Percentiles rank a stretch among this genome's conserved stretches.
Evolutionary conservation across 2,113 vertebrate species (phyloP).

Genomic region (Galemys pyrenaicus): DNA sequence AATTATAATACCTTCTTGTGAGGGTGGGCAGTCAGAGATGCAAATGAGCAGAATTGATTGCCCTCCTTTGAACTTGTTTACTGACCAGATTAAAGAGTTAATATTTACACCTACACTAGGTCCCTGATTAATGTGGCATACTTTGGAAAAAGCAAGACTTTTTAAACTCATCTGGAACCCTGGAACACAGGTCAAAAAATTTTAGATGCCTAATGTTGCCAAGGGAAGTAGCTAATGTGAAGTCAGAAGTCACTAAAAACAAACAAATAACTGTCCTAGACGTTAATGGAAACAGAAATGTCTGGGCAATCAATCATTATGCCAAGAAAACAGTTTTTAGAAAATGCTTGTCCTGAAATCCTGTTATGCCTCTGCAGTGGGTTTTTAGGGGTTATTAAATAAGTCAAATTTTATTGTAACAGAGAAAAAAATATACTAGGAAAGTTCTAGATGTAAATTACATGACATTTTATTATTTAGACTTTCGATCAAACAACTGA

Average conservation of each 20-base stretch:
- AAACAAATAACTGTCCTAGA: neutral
- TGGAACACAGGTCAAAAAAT: neutral
- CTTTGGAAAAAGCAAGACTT: neutral
- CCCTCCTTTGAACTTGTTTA: neutral
- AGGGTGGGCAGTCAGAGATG: no score
- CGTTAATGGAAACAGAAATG: neutral
- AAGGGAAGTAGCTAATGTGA: neutral
- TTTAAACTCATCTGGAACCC: neutral
- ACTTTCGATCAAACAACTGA: no score
- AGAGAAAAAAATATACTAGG: neutral
- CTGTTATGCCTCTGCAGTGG: neutral
- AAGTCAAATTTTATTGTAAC: neutral
- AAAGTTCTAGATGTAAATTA: neutral
- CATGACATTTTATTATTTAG: no score
- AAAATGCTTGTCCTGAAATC: neutral
- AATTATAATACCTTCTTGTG: neutral
- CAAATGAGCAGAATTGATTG: neutral
- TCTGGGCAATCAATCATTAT: neutral
- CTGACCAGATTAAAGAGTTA: neutral
- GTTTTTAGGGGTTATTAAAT: neutral
- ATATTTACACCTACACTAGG: neutral
- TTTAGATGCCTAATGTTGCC: neutral
- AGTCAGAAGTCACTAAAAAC: neutral
- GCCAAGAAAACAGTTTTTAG: neutral
- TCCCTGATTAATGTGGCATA: neutral